Evolutionary conservation across 2,113 vertebrate genomes (phyloP).

Genomic region (Psammodynastes pulverulentus): DNA sequence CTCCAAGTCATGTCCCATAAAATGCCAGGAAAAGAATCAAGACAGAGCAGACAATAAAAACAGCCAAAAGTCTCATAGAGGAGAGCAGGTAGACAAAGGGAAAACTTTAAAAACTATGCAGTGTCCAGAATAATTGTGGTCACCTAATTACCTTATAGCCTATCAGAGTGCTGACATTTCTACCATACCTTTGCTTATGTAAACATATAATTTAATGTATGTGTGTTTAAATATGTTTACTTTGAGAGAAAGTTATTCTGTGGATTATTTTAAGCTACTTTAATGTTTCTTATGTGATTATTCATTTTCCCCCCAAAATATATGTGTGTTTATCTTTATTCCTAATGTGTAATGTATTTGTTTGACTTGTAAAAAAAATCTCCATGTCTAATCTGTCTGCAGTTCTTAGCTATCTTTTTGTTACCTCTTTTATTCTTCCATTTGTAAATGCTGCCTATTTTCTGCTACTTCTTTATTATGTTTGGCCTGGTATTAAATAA

Average conservation of each 20-base stretch:
- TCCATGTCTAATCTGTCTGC: background rate
- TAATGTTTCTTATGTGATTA: background rate
- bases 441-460: background rate
- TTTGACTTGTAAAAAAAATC: background rate
- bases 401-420: background rate
- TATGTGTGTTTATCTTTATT: background rate
- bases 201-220: background rate
- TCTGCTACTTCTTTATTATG: background rate
- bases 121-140: background rate
- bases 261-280: background rate
- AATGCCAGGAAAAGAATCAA: background rate
- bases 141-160: background rate
- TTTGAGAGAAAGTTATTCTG: background rate
- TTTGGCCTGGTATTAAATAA: background rate
- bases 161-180: background rate
- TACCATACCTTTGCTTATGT: background rate
- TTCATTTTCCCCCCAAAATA: background rate
- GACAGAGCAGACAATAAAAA: background rate
- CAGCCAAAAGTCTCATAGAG: background rate
- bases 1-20: background rate
- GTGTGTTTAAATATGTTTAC: background rate
- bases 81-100: background rate
- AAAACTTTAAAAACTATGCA: background rate
- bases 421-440: background rate
- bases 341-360: background rate